These are phyloP conservation scores for Agrotis puta DNA, from an alignment of 2,888 invertebrate genomes.

Conservation along the genomic window DNA sequence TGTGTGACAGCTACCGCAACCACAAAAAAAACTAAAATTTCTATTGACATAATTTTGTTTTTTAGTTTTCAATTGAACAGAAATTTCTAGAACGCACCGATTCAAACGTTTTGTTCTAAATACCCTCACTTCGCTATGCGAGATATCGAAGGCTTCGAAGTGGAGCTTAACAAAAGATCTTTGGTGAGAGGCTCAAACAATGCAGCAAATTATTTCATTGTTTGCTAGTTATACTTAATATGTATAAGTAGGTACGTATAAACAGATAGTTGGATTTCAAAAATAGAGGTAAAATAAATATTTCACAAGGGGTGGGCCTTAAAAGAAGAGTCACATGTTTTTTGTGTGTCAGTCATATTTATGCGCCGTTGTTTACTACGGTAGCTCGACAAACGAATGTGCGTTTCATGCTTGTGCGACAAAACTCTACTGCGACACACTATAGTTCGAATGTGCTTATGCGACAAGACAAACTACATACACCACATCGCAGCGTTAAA, in stretches of 20 bases:
- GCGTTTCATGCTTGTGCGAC: too few relatives aligned
- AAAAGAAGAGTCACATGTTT: not conserved
- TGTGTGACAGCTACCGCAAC: too few relatives aligned
- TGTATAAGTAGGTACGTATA: conserved; percentile 27
- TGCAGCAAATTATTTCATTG: conserved; percentile 60
- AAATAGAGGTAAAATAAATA: conserved; percentile 19
- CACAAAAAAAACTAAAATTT: too few relatives aligned
- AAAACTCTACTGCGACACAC: too few relatives aligned
- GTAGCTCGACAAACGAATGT: too few relatives aligned
- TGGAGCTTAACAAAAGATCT: conserved; percentile 51
- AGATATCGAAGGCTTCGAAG: conserved; percentile 42
- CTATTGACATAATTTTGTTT: too few relatives aligned
- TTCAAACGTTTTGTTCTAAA: conserved; percentile 41
- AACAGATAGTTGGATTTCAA: conserved; percentile 18
- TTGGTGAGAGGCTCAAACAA: conserved; percentile 52
- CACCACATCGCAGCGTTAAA: too few relatives aligned
- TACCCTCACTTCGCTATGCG: conserved; percentile 20
- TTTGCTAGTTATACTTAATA: conserved; percentile 34
- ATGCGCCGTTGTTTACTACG: too few relatives aligned
- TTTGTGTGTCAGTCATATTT: not conserved
- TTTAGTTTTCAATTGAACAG: conserved; percentile 7
- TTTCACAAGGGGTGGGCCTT: conserved; percentile 11
- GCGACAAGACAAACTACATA: too few relatives aligned
- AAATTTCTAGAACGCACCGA: conserved; percentile 16
- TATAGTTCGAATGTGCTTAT: too few relatives aligned